Conservation (phyloP, 2,113 vertebrate genomes). For the Scartelaos histophorus region DNA sequence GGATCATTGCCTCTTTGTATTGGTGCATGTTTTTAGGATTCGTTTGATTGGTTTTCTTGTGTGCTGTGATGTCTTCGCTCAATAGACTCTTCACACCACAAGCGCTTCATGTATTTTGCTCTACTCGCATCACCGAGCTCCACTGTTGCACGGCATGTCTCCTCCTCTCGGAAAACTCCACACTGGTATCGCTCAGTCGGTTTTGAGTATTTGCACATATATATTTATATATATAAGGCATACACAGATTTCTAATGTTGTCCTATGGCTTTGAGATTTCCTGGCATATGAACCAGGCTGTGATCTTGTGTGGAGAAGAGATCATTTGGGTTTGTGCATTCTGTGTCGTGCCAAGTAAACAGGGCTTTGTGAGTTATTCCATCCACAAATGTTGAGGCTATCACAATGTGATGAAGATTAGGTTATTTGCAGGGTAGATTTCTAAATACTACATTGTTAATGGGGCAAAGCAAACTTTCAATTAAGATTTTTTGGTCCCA, state of each 20-base stretch:
- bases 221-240: neutral
- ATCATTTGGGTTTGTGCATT: conserved; percentile 7
- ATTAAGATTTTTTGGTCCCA: neutral
- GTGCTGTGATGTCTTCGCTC: conserved; percentile 8
- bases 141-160: conserved; percentile 28
- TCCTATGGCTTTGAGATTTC: conserved; percentile 5
- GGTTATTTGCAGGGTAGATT: too few species aligned
- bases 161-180: conserved; percentile 18
- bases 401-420: neutral
- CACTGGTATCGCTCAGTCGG: conserved; percentile 31
- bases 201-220: conserved; percentile 1
- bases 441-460: too few species aligned
- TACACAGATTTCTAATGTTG: neutral
- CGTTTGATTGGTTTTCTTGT: conserved; percentile 8
- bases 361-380: neutral
- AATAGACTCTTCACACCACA: conserved; percentile 4
- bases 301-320: conserved; percentile 1
- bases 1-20: neutral
- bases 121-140: conserved; percentile 28
- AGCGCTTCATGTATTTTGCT: conserved; percentile 30
- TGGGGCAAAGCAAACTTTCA: too few species aligned
- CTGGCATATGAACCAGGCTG: conserved; percentile 6
- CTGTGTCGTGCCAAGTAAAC: neutral
- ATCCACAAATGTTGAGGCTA: neutral
- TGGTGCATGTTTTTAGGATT: neutral